A percentile compares a stretch with the other conserved stretches of the same genome.
Conservation (phyloP, 2,797 vertebrate species). For the Lacerta bilineata region DNA sequence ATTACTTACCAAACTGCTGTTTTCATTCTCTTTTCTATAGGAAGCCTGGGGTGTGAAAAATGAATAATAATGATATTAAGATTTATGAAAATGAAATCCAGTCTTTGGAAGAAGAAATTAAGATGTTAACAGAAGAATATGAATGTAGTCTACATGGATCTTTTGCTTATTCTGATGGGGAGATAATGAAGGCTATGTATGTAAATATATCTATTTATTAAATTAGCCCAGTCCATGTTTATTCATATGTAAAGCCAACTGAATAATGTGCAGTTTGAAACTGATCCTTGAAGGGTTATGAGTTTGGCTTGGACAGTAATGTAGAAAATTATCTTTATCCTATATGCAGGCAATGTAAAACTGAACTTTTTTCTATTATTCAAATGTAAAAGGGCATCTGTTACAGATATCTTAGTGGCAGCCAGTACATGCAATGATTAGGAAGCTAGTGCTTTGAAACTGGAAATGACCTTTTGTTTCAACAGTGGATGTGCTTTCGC, state of each 20-base stretch:
- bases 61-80: constrained; percentile 59
- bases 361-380: neutral
- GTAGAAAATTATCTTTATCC: neutral
- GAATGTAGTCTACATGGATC: constrained; percentile 68
- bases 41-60: constrained; percentile 50
- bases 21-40: neutral
- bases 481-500: neutral
- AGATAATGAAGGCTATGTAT: constrained; percentile 79
- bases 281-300: neutral
- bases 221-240: neutral
- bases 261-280: neutral
- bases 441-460: neutral
- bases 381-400: neutral
- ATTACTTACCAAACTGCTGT: neutral
- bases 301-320: neutral
- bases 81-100: constrained; percentile 82
- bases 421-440: neutral
- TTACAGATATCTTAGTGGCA: neutral
- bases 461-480: neutral
- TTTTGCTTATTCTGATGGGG: constrained; percentile 67
- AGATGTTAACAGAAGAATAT: constrained; percentile 71
- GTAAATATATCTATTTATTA: constrained; percentile 42
- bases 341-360: neutral
- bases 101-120: constrained; percentile 82
- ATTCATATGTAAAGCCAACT: neutral